Evolutionary conservation across 1,140 invertebrate genomes (phyloP).

Genomic region (Dendrolimus punctatus): DNA sequence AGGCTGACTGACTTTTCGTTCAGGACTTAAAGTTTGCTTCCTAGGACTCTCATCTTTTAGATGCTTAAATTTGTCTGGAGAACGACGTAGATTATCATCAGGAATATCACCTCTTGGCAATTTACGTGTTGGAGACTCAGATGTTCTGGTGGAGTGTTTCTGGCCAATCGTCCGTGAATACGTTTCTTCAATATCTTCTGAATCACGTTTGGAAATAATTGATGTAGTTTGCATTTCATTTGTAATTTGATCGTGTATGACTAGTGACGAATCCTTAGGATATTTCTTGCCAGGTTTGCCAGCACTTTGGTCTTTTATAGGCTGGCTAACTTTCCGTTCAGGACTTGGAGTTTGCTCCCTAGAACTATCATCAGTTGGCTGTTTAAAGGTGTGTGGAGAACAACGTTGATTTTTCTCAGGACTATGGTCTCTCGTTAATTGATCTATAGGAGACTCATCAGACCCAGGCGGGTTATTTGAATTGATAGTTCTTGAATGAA

Average conservation of each 20-base stretch:
- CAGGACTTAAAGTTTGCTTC: background rate
- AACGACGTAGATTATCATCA: too few species aligned
- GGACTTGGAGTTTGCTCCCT: background rate
- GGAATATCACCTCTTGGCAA: too few species aligned
- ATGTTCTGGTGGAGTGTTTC: slow-evolving; percentile 2
- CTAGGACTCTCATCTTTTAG: background rate
- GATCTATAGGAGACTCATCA: too few species aligned
- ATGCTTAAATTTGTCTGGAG: background rate
- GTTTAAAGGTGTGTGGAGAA: too few species aligned
- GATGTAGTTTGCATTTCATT: slow-evolving; percentile 9
- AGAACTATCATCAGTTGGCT: background rate
- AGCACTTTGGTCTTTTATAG: background rate
- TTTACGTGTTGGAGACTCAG: background rate
- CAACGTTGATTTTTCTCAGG: too few species aligned
- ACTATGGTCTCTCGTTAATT: too few species aligned
- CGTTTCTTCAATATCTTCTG: background rate
- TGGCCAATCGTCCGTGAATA: background rate
- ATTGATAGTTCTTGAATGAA: too few species aligned
- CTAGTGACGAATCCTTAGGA: slow-evolving; percentile 4
- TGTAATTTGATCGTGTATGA: slow-evolving; percentile 1
- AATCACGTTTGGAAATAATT: slow-evolving; percentile 6
- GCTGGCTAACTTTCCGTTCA: slow-evolving; percentile 2
- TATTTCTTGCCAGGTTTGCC: slow-evolving; percentile 5
- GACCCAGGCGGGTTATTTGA: too few species aligned
- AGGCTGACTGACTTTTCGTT: slow-evolving; percentile 8